These are phyloP conservation scores for Prochilodus magdalenae DNA, from an alignment of 2,113 vertebrate genomes.

Conservation along the genomic window DNA sequence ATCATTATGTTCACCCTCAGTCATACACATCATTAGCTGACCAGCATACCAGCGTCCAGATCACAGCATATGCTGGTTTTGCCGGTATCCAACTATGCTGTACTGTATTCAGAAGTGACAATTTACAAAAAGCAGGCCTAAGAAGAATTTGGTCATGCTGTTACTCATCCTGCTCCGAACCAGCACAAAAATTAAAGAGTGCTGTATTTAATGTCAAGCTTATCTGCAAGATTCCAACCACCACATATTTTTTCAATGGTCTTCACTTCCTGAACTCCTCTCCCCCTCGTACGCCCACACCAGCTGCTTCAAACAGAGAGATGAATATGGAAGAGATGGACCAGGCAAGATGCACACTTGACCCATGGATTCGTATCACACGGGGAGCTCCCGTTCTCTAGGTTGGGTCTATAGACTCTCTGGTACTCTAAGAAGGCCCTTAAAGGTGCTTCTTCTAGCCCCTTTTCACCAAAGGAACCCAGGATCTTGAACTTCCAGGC, in stretches of 20 bases:
- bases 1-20: no score
- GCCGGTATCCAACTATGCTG: no score
- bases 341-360: conserved; percentile 1
- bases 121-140: no score
- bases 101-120: no score
- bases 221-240: conserved; percentile 19
- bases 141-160: background rate
- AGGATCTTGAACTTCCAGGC: background rate
- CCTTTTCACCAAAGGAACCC: no score
- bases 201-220: background rate
- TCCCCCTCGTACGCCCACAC: conserved; percentile 33
- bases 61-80: no score
- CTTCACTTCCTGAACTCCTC: conserved; percentile 17
- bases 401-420: conserved; percentile 7
- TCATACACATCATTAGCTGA: no score
- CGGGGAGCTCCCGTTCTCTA: background rate
- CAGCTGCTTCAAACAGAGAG: conserved; percentile 4
- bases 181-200: background rate
- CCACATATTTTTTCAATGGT: background rate
- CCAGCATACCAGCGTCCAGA: no score
- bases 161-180: background rate
- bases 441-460: background rate
- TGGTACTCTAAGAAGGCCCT: background rate
- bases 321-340: conserved; percentile 22
- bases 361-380: background rate